Evolutionary conservation across 2,113 vertebrate genomes (phyloP), one percentile per base, ranked within the genome.

Genomic region (Isichthys henryi): DNA sequence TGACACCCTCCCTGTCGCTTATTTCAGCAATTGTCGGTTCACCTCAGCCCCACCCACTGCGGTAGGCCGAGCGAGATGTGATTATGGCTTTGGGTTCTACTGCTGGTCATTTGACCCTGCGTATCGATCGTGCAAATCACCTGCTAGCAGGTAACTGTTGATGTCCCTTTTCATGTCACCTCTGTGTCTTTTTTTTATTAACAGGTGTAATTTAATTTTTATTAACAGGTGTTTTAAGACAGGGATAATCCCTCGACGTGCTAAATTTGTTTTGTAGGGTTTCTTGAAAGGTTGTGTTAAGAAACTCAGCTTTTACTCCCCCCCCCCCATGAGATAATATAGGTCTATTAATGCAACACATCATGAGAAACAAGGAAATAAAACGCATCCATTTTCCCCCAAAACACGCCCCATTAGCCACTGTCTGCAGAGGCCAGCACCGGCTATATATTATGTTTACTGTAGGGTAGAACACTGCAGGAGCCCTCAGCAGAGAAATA

Each of bases 341-440:
- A 19, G 31, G 74, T 46, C 45, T 48, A 85, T n/a, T 49, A 48
- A 50, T 48, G 83, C 46, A 48, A 49, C 43, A 46, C 48, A 80
- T 80, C 74, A 80, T 80, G 35, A 80, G 35, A 49, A 86, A 86
- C 45, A 48, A n/a, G 48, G 45, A 86, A 86, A 49, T 86, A 86
- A 50, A 49, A 27, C 8, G 46, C 45, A 86, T 86, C 45, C 45
- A 21, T 86, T 86, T 48, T 48, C 13, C 83, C 21, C 23, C 11
- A 46, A 50, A 86, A 23, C 45, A 11, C 45, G 83, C n/a, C 83
- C 19, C 45, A 86, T 86, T 27, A 50, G 83, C 83, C 5, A 11
- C 21, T 27, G 19, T 86, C 46, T 86, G 23, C 19, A 35, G 82
- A 84, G 23, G 46, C 23, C 48, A 50, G 23, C 5, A 11, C 21